A percentile compares a stretch with the other conserved stretches of the same genome.
Conservation (phyloP, 2,797 vertebrate genomes). For the Aselliscus stoliczkanus region DNA sequence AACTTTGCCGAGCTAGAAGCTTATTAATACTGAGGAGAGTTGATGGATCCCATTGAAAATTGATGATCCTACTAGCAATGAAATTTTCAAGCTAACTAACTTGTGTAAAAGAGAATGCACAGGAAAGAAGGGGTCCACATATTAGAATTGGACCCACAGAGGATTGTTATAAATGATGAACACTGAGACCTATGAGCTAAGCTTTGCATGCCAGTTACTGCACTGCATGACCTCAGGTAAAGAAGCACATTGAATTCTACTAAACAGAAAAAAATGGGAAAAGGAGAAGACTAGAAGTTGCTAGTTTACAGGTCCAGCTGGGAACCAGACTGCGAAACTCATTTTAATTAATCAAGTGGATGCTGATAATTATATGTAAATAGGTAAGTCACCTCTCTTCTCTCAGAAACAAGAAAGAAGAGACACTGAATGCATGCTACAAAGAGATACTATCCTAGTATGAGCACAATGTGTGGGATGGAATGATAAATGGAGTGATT, state of each 20-base stretch:
- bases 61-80: neutral
- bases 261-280: conserved; percentile 12
- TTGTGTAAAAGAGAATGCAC: neutral
- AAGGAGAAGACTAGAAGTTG: neutral
- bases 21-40: conserved; percentile 32
- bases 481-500: neutral
- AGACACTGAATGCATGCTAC: neutral
- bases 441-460: neutral
- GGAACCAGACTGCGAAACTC: conserved; percentile 33
- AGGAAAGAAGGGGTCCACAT: neutral
- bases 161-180: neutral
- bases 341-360: neutral
- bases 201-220: neutral
- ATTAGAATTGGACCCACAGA: neutral
- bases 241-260: neutral
- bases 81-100: neutral
- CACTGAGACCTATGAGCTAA: neutral
- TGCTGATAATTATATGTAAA: neutral
- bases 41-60: conserved; percentile 29
- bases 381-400: neutral
- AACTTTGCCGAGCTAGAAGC: conserved; percentile 15
- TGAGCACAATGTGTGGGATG: neutral
- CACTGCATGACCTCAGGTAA: neutral
- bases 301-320: conserved; percentile 22
- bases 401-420: neutral